phyloP scores from a whole-genome alignment of 2,797 vertebrate genomes.

The Saxicola maurus region DNA sequence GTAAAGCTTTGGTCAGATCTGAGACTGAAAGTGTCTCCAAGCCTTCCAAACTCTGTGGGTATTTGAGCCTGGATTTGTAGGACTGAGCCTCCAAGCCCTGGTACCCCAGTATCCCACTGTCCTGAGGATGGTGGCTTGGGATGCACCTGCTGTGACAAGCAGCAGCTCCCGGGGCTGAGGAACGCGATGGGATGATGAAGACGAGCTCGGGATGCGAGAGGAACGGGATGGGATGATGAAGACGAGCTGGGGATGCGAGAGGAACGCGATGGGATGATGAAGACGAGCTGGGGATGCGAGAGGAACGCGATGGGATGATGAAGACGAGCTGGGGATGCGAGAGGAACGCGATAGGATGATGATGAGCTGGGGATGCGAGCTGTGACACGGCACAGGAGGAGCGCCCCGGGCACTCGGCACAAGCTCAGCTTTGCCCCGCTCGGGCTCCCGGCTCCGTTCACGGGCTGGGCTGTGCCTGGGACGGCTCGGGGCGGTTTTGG shows the following conservation, averaged over 20 bases:
- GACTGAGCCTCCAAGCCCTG: not conserved
- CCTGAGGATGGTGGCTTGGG: accelerated
- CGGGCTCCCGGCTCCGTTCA: not conserved
- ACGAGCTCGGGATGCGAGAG: not conserved
- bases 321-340: too few relatives aligned
- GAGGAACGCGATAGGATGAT: accelerated
- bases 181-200: accelerated
- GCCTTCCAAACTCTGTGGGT: accelerated
- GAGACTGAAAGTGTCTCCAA: not conserved
- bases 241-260: not conserved
- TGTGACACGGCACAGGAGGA: accelerated
- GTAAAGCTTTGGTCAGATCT: not conserved
- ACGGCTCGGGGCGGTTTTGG: not conserved
- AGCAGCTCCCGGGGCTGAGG: not conserved
- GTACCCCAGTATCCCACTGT: accelerated
- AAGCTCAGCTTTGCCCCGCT: not conserved
- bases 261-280: too few relatives aligned
- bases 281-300: too few relatives aligned
- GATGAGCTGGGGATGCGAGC: not conserved
- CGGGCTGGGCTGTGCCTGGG: accelerated
- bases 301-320: too few relatives aligned
- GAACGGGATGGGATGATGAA: accelerated
- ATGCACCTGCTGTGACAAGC: accelerated
- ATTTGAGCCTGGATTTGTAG: not conserved
- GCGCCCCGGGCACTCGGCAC: accelerated